Conservation (phyloP, 2,113 vertebrate genomes). For the Murina feae region DNA sequence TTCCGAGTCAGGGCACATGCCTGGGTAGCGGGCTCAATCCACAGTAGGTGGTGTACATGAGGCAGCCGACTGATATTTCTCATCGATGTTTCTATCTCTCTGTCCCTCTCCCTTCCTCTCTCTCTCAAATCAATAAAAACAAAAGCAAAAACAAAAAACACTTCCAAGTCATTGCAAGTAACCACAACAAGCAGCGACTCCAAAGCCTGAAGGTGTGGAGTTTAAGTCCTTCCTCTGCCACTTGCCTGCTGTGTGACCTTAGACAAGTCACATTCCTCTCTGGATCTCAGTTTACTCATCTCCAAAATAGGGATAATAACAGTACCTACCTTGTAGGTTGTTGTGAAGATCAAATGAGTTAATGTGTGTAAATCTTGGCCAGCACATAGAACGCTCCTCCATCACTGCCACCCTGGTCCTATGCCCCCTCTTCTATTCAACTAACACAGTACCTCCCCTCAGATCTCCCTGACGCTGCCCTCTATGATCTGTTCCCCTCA, state of each 20-base stretch:
- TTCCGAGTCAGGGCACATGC: no score
- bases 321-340: background rate
- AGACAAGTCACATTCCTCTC: background rate
- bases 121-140: no score
- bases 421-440: background rate
- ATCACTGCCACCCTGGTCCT: background rate
- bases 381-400: background rate
- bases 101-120: no score
- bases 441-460: background rate
- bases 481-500: background rate
- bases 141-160: background rate
- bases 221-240: background rate
- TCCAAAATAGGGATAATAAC: background rate
- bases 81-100: no score
- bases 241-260: background rate
- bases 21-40: no score
- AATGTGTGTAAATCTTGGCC: fast-evolving
- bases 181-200: background rate
- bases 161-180: background rate
- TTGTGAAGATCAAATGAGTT: background rate
- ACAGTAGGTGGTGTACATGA: no score
- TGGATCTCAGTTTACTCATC: background rate
- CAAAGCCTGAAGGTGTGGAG: background rate
- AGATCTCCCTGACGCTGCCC: fast-evolving
- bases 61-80: no score